Evolutionary conservation across 2,888 invertebrate species (phyloP).

Genomic region (Nowickia ferox): DNA sequence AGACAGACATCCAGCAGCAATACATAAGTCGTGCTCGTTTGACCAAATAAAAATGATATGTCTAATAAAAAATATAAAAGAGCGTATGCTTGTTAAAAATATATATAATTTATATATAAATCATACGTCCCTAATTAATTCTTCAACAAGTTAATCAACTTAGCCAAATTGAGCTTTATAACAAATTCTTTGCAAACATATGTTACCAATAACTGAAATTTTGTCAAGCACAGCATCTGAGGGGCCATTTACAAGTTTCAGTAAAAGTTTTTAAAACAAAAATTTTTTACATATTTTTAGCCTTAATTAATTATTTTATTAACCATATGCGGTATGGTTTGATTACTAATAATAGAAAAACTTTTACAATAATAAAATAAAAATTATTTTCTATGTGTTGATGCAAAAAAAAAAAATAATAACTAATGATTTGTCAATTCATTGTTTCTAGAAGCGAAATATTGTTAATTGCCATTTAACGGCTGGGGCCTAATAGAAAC

Average conservation of each 20-base stretch:
- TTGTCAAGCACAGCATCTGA: no score
- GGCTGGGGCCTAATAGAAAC: constrained; percentile 46
- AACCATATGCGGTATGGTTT: neutral
- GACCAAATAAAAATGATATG: no score
- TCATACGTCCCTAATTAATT: constrained; percentile 6
- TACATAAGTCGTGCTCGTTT: no score
- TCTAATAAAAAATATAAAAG: neutral
- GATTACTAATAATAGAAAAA: neutral
- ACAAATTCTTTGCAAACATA: no score
- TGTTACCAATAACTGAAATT: no score
- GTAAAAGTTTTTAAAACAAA: neutral
- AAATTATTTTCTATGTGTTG: neutral
- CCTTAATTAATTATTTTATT: neutral
- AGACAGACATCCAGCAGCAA: no score
- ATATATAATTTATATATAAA: neutral
- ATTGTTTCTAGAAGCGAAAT: constrained; percentile 43
- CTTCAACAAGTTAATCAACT: no score
- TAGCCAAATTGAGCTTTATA: no score
- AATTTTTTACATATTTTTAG: neutral
- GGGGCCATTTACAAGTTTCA: no score
- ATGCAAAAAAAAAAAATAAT: neutral
- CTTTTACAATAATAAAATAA: neutral
- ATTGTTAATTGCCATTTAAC: constrained; percentile 62
- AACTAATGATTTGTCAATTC: constrained; percentile 36
- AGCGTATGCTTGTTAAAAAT: constrained; percentile 27